Percentiles rank a stretch among this genome's conserved stretches.
phyloP scores from a whole-genome alignment of 2,888 invertebrate species.

The Plagodis dolabraria region DNA sequence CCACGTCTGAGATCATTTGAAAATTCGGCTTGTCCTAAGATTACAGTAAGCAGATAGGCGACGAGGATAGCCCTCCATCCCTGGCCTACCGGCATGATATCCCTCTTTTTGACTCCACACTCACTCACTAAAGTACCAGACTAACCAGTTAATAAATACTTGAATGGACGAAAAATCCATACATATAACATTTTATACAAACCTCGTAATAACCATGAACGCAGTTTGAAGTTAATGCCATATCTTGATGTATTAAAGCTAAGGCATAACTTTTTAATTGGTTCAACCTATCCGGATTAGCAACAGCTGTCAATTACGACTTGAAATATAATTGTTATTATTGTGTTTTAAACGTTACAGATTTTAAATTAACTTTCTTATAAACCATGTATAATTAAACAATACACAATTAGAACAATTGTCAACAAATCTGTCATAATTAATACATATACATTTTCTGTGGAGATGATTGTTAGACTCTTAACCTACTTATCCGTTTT shows the following conservation, averaged over 20 bases:
- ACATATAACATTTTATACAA: slow-evolving; percentile 21
- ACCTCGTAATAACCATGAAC: slow-evolving; percentile 19
- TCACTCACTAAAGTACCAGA: slow-evolving; percentile 4
- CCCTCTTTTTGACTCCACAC: slow-evolving; percentile 17
- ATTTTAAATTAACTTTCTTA: too few species aligned
- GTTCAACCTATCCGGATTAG: slow-evolving; percentile 15
- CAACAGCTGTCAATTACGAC: slow-evolving; percentile 23
- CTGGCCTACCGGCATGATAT: slow-evolving; percentile 41
- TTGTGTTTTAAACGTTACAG: background rate
- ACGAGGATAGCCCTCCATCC: slow-evolving; percentile 44
- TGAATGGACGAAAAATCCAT: slow-evolving; percentile 4
- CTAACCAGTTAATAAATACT: slow-evolving; percentile 6
- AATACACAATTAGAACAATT: too few species aligned
- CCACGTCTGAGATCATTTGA: slow-evolving; percentile 43
- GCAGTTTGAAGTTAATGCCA: slow-evolving; percentile 16
- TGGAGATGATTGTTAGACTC: too few species aligned
- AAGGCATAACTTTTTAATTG: slow-evolving; percentile 16
- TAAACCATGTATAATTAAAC: too few species aligned
- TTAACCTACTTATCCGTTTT: too few species aligned
- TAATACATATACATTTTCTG: too few species aligned
- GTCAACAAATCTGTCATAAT: too few species aligned
- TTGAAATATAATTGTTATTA: slow-evolving; percentile 2
- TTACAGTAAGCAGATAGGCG: slow-evolving; percentile 40
- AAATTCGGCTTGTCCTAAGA: slow-evolving; percentile 32
- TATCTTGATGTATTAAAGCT: slow-evolving; percentile 31